Evolutionary conservation across 2,888 invertebrate species (phyloP).

Genomic region (Arctia plantaginis): DNA sequence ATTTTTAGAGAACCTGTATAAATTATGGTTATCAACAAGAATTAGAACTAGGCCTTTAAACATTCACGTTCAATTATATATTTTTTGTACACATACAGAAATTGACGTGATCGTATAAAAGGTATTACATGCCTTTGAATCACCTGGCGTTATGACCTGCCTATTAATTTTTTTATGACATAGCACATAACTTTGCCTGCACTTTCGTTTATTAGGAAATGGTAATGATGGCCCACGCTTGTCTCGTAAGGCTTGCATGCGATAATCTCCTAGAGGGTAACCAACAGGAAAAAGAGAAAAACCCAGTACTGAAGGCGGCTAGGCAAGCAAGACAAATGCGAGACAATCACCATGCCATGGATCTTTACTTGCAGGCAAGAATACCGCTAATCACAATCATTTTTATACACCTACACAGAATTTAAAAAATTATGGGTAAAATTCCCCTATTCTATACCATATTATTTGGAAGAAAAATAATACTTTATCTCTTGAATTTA

Average conservation of each 20-base stretch:
- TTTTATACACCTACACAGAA: neutral
- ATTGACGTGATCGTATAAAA: no score
- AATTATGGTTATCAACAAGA: no score
- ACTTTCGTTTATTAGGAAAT: slow-evolving; percentile 64
- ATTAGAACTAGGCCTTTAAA: no score
- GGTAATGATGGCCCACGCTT: slow-evolving; percentile 75
- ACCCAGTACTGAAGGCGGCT: slow-evolving; percentile 67
- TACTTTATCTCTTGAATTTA: neutral
- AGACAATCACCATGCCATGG: slow-evolving; percentile 69
- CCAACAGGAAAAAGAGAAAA: slow-evolving; percentile 43
- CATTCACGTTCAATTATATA: no score
- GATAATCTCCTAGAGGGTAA: slow-evolving; percentile 59
- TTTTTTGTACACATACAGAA: no score
- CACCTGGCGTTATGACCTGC: no score
- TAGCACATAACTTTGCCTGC: no score
- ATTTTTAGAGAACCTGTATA: no score
- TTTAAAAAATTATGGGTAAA: neutral
- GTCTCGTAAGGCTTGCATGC: slow-evolving; percentile 64
- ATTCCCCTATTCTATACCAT: neutral
- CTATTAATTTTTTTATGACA: no score
- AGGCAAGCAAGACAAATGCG: slow-evolving; percentile 77
- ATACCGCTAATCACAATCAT: neutral
- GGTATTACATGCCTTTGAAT: no score
- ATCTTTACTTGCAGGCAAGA: slow-evolving; percentile 72
- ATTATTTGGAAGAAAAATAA: neutral